Evolutionary conservation across 2,113 vertebrate genomes (phyloP).

Genomic region (Calyptomena viridis): DNA sequence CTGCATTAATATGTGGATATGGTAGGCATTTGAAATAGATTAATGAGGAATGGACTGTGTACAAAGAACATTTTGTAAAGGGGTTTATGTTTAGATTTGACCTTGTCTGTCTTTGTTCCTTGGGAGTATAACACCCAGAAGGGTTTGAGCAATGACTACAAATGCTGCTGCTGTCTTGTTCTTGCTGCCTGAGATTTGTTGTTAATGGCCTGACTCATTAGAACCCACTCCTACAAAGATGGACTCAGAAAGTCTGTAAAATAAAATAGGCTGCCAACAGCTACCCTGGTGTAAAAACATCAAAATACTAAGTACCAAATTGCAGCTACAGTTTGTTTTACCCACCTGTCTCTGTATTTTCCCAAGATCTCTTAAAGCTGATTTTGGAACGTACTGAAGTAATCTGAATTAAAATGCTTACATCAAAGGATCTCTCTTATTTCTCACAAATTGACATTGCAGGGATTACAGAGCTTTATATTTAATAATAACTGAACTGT

Average conservation of each 20-base stretch:
- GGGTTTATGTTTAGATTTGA: neutral
- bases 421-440: neutral
- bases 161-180: neutral
- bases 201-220: slow-evolving; percentile 32
- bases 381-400: neutral
- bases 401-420: neutral
- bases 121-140: neutral
- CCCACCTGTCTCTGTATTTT: neutral
- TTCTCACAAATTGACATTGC: neutral
- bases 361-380: neutral
- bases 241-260: neutral
- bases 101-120: slow-evolving; percentile 35
- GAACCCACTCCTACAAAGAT: neutral
- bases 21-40: neutral
- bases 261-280: neutral
- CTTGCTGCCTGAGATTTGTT: neutral
- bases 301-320: neutral
- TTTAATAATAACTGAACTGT: neutral
- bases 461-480: neutral
- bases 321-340: neutral
- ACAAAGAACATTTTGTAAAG: slow-evolving; percentile 14
- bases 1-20: neutral
- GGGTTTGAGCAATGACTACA: neutral
- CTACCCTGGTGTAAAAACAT: neutral
- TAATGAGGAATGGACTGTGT: neutral